Evolutionary conservation across 1,140 invertebrate species (phyloP).

Genomic region (Zaprionus gabonicus): DNA sequence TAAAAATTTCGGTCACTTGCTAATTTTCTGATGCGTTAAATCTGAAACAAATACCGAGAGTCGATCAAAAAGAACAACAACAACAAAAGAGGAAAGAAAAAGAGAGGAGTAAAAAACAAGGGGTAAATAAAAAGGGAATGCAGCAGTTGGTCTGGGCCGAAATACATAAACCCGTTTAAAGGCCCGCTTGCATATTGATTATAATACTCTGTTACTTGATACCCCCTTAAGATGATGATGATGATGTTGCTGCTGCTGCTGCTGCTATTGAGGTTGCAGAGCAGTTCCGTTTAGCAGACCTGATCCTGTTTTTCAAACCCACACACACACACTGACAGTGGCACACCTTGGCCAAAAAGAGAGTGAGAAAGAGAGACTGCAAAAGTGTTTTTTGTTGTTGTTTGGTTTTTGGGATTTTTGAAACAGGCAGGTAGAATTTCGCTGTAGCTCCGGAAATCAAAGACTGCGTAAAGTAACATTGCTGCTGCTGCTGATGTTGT

Average conservation of each 20-base stretch:
- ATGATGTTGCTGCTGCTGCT: slow-evolving; percentile 46
- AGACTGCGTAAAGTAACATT: slow-evolving; percentile 26
- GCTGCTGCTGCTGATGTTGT: not conserved
- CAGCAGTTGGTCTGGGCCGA: slow-evolving; percentile 40
- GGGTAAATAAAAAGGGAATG: slow-evolving; percentile 17
- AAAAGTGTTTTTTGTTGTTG: not conserved
- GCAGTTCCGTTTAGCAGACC: slow-evolving; percentile 65
- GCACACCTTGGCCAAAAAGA: slow-evolving; percentile 5
- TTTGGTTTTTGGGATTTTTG: slow-evolving; percentile 7
- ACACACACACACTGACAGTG: not conserved
- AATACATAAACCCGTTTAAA: slow-evolving; percentile 36
- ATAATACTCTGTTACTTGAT: slow-evolving; percentile 56
- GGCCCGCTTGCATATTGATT: slow-evolving; percentile 49
- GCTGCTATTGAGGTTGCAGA: slow-evolving; percentile 43
- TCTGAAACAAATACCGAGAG: slow-evolving; percentile 59
- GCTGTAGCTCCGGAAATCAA: slow-evolving; percentile 43
- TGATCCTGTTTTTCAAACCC: slow-evolving; percentile 49
- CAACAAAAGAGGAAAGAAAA: slow-evolving; percentile 35
- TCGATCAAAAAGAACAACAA: slow-evolving; percentile 29
- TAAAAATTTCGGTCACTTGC: slow-evolving; percentile 53
- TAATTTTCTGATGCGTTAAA: slow-evolving; percentile 76
- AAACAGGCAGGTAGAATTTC: slow-evolving; percentile 42
- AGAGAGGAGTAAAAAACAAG: slow-evolving; percentile 2
- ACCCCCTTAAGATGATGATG: slow-evolving; percentile 39
- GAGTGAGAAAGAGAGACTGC: slow-evolving; percentile 2